These are phyloP conservation scores for Ophraella communa DNA, from an alignment of 2,888 invertebrate species.

Conservation along the genomic window DNA sequence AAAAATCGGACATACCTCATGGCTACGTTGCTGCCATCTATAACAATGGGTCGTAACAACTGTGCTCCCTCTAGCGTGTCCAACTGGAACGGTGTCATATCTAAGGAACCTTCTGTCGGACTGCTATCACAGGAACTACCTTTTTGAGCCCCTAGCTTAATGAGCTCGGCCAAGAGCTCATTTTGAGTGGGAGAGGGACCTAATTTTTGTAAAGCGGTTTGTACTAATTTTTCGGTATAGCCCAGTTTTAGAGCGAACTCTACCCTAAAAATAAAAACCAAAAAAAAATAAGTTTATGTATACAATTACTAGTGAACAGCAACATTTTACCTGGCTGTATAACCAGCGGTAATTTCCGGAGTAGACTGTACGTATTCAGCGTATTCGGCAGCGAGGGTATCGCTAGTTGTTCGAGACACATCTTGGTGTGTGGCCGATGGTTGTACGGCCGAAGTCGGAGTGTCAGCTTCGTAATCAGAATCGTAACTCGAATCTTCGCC, in stretches of 20 bases:
- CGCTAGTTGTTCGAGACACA: slow-evolving; percentile 82
- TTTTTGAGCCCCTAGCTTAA: slow-evolving; percentile 74
- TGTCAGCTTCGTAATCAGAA: slow-evolving; percentile 74
- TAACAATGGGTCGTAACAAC: slow-evolving; percentile 76
- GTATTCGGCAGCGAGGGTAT: slow-evolving; percentile 85
- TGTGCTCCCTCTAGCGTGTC: slow-evolving; percentile 36
- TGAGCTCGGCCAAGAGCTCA: slow-evolving; percentile 86
- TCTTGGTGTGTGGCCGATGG: slow-evolving; percentile 68
- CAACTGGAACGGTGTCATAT: slow-evolving; percentile 47
- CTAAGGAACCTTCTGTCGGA: slow-evolving; percentile 52
- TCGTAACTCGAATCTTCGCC: slow-evolving; percentile 88
- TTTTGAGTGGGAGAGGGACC: slow-evolving; percentile 86
- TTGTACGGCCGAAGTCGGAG: slow-evolving; percentile 41
- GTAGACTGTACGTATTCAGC: slow-evolving; percentile 78
- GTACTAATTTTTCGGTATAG: slow-evolving; percentile 86
- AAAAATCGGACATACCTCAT: slow-evolving; percentile 71
- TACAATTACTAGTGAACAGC: too few species aligned
- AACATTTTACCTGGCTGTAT: slow-evolving; percentile 53
- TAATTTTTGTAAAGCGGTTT: slow-evolving; percentile 81
- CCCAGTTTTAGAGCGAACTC: slow-evolving; percentile 93
- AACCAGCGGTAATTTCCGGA: slow-evolving; percentile 53
- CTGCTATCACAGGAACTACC: slow-evolving; percentile 55
- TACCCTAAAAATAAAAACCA: slow-evolving; percentile 61
- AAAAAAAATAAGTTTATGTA: too few species aligned
- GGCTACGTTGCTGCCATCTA: slow-evolving; percentile 94